Evolutionary conservation across 2,797 vertebrate species (phyloP), one percentile per base, ranked within the genome.

Genomic region (Lycodopsis pacificus): DNA sequence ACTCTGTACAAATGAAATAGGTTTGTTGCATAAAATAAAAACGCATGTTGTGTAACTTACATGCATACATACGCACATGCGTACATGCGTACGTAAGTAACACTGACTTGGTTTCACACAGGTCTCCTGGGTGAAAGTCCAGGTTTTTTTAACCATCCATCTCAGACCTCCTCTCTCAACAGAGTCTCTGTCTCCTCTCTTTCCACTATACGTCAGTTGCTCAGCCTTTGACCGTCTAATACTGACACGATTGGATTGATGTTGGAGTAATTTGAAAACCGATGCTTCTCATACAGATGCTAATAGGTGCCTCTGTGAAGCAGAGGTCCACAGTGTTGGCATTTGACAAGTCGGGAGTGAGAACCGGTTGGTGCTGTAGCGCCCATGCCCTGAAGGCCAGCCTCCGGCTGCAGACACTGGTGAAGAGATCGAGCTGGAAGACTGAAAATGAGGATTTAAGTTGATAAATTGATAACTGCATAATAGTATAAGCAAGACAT

Each of bases 391-490:
- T 62, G 67, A 36, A 69, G 85, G 80, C 65, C n/a, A 59, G 30
- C 89, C 77, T 70, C 27, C 13, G 81, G 87, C 83, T 76, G 61
- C 34, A 71, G 72, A 68, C 19, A 11, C 62, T 9, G 5, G 4
- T 56, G 53, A 56, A 38, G 49, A 25, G 38, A 65, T 30, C 19
- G 17, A 32, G 42, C n/a, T 67, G 42, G 40, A 48, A 72, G n/a
- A 66, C 2, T 40, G 25, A 75, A 46, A 62, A 67, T 56, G 9
- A 38, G 5, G 27, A 32, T 61, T 68, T 25, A 32, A 63, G 17
- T 10, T 56, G 61, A 61, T 25, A 30, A 69, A 59, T 5, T 32
- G 15, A 72, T 30, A 44, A 63, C 20, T 57, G 36, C 20, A 36
- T 49, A n/a, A 48, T 3, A 68, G 44, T n/a, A 76, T 20, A 38